Evolutionary conservation across 2,113 vertebrate genomes (phyloP).

Genomic region (Embiotoca jacksoni): DNA sequence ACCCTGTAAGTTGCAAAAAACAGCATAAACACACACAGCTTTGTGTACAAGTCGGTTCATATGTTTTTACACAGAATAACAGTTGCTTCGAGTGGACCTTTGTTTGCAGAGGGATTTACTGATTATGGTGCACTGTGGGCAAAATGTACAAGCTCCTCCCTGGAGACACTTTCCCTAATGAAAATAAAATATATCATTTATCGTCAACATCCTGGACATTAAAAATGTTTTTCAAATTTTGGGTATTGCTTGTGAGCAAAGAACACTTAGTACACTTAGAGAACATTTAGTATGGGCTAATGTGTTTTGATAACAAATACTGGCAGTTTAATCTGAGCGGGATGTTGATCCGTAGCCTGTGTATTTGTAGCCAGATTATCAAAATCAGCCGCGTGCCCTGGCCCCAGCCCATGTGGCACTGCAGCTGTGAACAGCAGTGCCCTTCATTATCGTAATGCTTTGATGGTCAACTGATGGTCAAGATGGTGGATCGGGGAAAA

Average conservation of each 20-base stretch:
- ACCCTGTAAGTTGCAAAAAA: not conserved
- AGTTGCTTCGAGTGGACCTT: not conserved
- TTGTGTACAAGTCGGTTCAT: not conserved
- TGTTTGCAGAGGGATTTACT: not conserved
- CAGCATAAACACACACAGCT: not conserved
- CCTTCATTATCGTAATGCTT: constrained; percentile 69
- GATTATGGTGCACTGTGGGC: not conserved
- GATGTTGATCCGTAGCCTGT: constrained; percentile 55
- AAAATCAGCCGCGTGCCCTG: constrained; percentile 33
- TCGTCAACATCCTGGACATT: not conserved
- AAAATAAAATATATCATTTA: not conserved
- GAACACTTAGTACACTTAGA: not conserved
- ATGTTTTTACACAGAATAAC: not conserved
- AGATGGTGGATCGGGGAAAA: constrained; percentile 45
- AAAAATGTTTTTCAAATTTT: not conserved
- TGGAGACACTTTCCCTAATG: not conserved
- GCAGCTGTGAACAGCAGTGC: constrained; percentile 70
- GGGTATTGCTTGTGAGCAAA: not conserved
- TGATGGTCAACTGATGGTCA: constrained; percentile 61
- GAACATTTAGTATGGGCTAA: constrained; percentile 36
- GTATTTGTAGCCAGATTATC: constrained; percentile 74
- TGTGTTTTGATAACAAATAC: constrained; percentile 53
- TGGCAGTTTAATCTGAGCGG: constrained; percentile 65
- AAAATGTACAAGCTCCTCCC: not conserved
- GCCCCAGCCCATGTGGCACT: constrained; percentile 42